Conservation (phyloP, 2,113 vertebrate genomes). For the Chrysochloris asiatica region DNA sequence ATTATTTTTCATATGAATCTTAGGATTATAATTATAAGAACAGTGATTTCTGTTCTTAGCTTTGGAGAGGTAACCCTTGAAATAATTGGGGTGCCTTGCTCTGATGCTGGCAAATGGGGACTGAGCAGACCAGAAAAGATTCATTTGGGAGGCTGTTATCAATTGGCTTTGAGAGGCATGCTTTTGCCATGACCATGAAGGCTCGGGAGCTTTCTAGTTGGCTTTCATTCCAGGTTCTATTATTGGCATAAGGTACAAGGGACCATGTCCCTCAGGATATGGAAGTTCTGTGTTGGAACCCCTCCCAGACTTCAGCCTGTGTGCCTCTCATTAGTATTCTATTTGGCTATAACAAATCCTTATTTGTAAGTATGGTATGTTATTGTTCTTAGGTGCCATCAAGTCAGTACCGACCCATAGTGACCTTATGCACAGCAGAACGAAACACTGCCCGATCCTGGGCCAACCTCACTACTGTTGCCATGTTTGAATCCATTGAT, state of each 20-base stretch:
- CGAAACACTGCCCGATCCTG: no score
- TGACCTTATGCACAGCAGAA: no score
- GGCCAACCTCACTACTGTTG: no score
- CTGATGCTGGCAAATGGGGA: not conserved
- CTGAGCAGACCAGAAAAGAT: not conserved
- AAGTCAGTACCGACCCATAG: no score
- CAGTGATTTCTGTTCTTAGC: not conserved
- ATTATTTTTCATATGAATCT: slow-evolving; percentile 4
- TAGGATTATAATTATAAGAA: no score
- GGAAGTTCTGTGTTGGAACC: not conserved
- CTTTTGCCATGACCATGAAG: not conserved
- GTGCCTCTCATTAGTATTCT: not conserved
- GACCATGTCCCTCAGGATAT: no score
- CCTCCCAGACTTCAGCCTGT: not conserved
- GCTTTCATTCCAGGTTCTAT: no score
- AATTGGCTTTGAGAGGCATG: no score
- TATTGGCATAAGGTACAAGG: no score
- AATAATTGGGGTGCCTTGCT: not conserved
- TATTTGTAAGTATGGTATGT: not conserved
- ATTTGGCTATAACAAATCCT: not conserved
- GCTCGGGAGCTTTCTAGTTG: not conserved
- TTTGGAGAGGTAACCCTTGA: not conserved
- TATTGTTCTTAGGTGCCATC: no score
- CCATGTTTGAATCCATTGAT: no score
- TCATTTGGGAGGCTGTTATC: not conserved